These are phyloP conservation scores for Musca domestica DNA, from an alignment of 1,140 invertebrate genomes.

Conservation along the genomic window DNA sequence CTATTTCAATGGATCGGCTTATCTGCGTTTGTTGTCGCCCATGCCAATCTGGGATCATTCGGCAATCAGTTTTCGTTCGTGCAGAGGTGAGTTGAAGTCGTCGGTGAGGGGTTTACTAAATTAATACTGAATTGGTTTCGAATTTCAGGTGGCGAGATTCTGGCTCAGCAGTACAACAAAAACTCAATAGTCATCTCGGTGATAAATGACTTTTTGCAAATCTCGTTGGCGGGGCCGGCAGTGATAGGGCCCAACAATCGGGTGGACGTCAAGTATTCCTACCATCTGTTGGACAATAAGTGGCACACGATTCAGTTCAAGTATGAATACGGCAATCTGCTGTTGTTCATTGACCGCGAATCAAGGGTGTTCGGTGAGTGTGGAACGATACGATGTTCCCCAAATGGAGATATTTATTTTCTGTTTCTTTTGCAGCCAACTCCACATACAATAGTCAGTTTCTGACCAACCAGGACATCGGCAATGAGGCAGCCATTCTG, in stretches of 20 bases:
- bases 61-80: constrained; percentile 77
- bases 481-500: constrained; percentile 63
- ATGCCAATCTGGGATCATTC: constrained; percentile 74
- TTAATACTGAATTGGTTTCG: background rate
- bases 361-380: constrained; percentile 48
- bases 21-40: constrained; percentile 66
- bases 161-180: constrained; percentile 67
- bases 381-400: background rate
- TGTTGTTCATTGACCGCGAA: constrained; percentile 55
- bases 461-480: constrained; percentile 66
- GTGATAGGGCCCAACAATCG: constrained; percentile 55
- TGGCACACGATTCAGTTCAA: constrained; percentile 65
- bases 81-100: constrained; percentile 59
- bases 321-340: constrained; percentile 64
- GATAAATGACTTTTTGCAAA: constrained; percentile 66
- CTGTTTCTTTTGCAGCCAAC: constrained; percentile 62
- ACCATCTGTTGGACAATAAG: constrained; percentile 70
- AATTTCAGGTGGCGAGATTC: constrained; percentile 64
- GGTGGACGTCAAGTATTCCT: constrained; percentile 64
- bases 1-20: constrained; percentile 77
- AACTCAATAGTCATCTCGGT: constrained; percentile 66
- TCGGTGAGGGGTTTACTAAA: too few species aligned
- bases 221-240: constrained; percentile 63
- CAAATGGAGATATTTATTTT: background rate
- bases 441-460: constrained; percentile 74